Conservation (phyloP, 2,113 vertebrate species). For the Silurus asotus region DNA sequence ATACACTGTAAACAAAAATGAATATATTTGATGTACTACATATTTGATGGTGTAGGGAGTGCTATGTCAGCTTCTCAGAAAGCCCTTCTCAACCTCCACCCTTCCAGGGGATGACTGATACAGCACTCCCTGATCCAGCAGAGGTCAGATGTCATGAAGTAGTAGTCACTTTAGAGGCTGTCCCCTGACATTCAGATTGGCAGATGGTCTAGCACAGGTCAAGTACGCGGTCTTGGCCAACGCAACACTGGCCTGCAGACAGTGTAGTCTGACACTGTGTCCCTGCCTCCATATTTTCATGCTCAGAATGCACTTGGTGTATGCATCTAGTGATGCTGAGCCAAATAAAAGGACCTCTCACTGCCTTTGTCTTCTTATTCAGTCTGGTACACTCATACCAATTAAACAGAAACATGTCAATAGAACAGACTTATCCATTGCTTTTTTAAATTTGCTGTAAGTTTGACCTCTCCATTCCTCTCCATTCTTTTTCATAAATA, state of each 20-base stretch:
- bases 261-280: neutral
- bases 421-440: neutral
- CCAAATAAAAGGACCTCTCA: no score
- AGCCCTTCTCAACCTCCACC: neutral
- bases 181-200: constrained; percentile 40
- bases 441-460: neutral
- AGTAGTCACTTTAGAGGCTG: constrained; percentile 14
- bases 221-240: neutral
- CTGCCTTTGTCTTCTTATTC: neutral
- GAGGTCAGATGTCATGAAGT: constrained; percentile 48
- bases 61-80: neutral
- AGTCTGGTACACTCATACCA: neutral
- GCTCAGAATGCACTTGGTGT: neutral
- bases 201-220: constrained; percentile 37
- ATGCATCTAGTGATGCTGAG: neutral
- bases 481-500: neutral
- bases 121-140: constrained; percentile 21
- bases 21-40: neutral
- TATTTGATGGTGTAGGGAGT: neutral
- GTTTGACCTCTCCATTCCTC: neutral
- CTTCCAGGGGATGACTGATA: constrained; percentile 36
- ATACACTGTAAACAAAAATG: neutral
- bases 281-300: neutral
- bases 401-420: neutral
- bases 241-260: constrained; percentile 24